These are phyloP conservation scores for Burhinus bistriatus DNA, from an alignment of 2,113 vertebrate genomes.

Conservation along the genomic window DNA sequence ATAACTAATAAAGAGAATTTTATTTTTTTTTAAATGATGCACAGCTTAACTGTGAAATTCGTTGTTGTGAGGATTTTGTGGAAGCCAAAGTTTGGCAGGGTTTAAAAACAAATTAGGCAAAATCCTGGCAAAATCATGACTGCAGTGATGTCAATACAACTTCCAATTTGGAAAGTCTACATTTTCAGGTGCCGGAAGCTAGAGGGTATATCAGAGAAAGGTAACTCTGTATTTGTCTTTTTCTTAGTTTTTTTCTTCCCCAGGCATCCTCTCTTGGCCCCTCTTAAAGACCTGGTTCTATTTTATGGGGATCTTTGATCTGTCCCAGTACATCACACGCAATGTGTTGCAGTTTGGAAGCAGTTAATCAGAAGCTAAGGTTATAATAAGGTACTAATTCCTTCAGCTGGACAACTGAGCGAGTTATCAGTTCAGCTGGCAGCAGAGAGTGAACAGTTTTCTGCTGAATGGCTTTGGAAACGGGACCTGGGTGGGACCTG, in stretches of 20 bases:
- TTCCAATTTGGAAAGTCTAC: neutral
- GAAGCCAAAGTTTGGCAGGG: neutral
- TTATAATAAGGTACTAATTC: neutral
- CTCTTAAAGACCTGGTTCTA: neutral
- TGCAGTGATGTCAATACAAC: neutral
- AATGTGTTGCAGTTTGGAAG: neutral
- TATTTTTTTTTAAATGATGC: neutral
- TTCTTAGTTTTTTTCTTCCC: neutral
- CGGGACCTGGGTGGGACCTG: neutral
- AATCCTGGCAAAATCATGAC: neutral
- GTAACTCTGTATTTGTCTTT: neutral
- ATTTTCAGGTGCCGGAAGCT: neutral
- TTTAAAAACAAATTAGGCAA: neutral
- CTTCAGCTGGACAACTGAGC: neutral
- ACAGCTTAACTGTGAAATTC: neutral
- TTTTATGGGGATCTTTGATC: neutral
- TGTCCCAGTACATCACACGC: fast-evolving
- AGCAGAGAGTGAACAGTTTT: neutral
- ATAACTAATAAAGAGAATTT: neutral
- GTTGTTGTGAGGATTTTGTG: neutral
- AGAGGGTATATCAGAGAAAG: neutral
- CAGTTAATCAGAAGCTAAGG: neutral
- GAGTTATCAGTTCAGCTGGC: neutral
- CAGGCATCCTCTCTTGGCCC: neutral
- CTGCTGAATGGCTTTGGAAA: neutral